Base-by-base conservation (phyloP, 2,888 invertebrate genomes). In the Tridacna gigas region DNA sequence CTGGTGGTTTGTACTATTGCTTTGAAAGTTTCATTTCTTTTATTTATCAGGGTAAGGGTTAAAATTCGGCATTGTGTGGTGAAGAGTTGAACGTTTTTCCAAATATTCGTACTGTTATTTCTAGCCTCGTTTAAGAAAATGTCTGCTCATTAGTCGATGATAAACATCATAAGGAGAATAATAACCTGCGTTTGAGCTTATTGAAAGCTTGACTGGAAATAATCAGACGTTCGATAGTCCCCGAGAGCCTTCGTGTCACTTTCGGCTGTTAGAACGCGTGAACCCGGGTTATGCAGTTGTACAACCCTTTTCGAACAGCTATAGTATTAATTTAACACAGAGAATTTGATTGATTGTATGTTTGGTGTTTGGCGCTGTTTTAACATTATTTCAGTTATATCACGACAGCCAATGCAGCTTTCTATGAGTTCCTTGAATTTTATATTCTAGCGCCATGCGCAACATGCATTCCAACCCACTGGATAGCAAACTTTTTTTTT, bases 161-260 rank as follows among this genome's bases (percentile, higher is more conserved):
- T 75, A 75, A 75, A 73, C 73, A 79, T 79, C 76, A 73, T 45
- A 73, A 25, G 37, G 76, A 75, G 74, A 78, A 79, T 76, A 76
- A 73, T 81, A 75, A 61, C 76, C 81, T 60, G 20, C 15, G 71
- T 76, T 60, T 60, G 78, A 81, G 79, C 63, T 71, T 48, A 66
- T 78, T 80, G 45, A 51, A 56, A 65, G 71, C 63, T 65, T 84
- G 79, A 84, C 81, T 75, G 74, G 51, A 73, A 73, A 76, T 81
- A 74, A 84, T 76, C 76, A 76, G 75, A 61, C 51, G n/a, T 25
- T 63, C 69, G 47, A 79, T 71, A 76, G 37, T 79, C 81, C 84
- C 84, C 51, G n/a, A 25, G 84, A 76, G 80, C 45, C 76, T 65
- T 22, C 71, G 47, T 84, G 84, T 81, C 84, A 84, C 22, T 71